Conservation (phyloP, 2,888 invertebrate species). For the Diarsia mendica region DNA sequence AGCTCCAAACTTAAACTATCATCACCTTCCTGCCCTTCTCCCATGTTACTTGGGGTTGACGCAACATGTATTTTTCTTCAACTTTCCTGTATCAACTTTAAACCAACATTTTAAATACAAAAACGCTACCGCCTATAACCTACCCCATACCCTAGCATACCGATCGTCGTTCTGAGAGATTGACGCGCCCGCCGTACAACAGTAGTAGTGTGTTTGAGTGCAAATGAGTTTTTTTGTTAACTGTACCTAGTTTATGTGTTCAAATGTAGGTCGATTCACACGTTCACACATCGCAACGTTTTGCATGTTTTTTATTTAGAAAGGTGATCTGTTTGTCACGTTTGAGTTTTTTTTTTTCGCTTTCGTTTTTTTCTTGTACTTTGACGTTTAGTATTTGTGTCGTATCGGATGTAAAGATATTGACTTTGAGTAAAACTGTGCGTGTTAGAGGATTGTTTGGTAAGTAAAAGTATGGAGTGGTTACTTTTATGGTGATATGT, state of each 20-base stretch:
- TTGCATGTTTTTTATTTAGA: conserved; percentile 58
- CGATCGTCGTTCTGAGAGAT: conserved; percentile 82
- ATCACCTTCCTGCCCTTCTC: too few species aligned
- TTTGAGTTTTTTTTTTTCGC: conserved; percentile 8
- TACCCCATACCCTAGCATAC: conserved; percentile 70
- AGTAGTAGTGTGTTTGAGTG: conserved; percentile 81
- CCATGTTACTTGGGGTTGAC: too few species aligned
- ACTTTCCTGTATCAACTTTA: neutral
- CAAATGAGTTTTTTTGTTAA: conserved; percentile 84
- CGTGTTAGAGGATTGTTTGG: neutral
- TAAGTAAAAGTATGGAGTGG: neutral
- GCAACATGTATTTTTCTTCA: too few species aligned
- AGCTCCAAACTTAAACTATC: neutral
- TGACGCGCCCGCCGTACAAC: conserved; percentile 77
- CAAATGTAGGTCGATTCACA: conserved; percentile 61
- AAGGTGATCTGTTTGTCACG: conserved; percentile 43
- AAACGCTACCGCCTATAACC: conserved; percentile 61
- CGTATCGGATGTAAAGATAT: conserved; percentile 3
- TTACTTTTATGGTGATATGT: neutral
- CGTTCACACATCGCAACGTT: conserved; percentile 51
- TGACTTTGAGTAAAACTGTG: conserved; percentile 12
- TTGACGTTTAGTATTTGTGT: conserved; percentile 21
- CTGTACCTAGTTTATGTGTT: conserved; percentile 59
- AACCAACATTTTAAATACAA: neutral
- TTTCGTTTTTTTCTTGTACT: conserved; percentile 29